Conservation (phyloP, 2,888 invertebrate genomes). For the Torymus aiolomorphi region DNA sequence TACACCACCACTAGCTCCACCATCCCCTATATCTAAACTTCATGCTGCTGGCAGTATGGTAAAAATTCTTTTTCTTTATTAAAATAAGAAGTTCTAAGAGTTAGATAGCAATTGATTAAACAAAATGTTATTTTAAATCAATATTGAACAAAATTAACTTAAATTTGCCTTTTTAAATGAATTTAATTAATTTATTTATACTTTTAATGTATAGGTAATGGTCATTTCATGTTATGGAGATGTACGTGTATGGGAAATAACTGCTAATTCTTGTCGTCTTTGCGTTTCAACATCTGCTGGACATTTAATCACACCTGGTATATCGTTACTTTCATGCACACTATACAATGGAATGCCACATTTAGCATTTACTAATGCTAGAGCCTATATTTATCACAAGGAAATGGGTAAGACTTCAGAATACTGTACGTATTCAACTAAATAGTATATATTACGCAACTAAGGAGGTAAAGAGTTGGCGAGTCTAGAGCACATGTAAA, state of each 20-base stretch:
- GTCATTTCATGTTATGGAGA: constrained; percentile 73
- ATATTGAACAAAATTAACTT: constrained; percentile 27
- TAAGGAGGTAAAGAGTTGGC: no score
- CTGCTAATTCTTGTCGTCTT: constrained; percentile 67
- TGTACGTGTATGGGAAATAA: constrained; percentile 74
- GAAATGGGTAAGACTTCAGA: constrained; percentile 81
- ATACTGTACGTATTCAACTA: no score
- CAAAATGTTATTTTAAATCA: constrained; percentile 4
- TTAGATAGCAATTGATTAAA: background rate
- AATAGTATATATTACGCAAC: no score
- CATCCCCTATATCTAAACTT: constrained; percentile 71
- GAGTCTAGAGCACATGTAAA: no score
- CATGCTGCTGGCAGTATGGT: constrained; percentile 73
- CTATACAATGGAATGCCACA: constrained; percentile 86
- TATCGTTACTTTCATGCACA: constrained; percentile 70
- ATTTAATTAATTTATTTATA: background rate
- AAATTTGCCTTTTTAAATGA: background rate
- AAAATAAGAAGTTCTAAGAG: no score
- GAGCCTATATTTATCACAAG: constrained; percentile 88
- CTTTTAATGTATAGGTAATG: constrained; percentile 67
- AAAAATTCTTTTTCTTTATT: constrained; percentile 11
- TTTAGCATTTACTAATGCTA: constrained; percentile 89
- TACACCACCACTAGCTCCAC: constrained; percentile 71
- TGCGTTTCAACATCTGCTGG: constrained; percentile 72
- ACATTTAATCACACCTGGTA: constrained; percentile 71